Evolutionary conservation across 2,113 vertebrate species (phyloP), one percentile per base, ranked within the genome.

Genomic region (Lanius collurio): DNA sequence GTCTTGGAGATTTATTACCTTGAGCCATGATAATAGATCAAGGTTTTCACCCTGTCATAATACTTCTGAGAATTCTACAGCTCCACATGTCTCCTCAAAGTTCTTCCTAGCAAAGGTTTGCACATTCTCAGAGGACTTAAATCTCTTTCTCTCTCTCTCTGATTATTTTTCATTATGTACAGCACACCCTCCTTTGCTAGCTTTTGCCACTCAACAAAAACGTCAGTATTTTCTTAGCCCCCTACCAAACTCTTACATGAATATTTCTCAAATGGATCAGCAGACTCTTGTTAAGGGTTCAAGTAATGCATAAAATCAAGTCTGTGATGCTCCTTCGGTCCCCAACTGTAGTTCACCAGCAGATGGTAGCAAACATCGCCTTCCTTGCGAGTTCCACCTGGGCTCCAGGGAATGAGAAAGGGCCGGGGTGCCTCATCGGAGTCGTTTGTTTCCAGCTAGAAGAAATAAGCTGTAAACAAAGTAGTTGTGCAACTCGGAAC

Each of bases 321-420:
- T 21, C 41, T 21, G 47, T 5, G 35, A 33, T 26, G 9, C 28
- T 69, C 5, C 2, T 53, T 90, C 24, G 31, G 20, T 44, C 9
- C 42, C 14, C 28, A 41, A 0, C 62, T n/a, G 7, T 1, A 35
- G 26, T 12, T 95, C 83, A 71, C 93, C 95, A 93, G 91, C 77
- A 97, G 96, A 79, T 95, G 96, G 96, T 89, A 95, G 95, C 94
- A 97, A 91, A 95, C 44, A 14, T 60, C 73, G 10, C 80, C 52
- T 73, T 71, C 85, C 24, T 33, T 16, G 24, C 1, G 20, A 56
- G 67, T 22, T 67, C 47, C 3, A 1, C 9, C 22, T 18, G 69
- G 17, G 44, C 3, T 17, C 41, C 30, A 12, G 33, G 8, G 35
- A 33, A 15, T 10, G 35, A 2, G 1, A 46, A 73, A 79, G 30